These are phyloP conservation scores for Timema podura DNA, from an alignment of 2,888 invertebrate species.

Conservation along the genomic window DNA sequence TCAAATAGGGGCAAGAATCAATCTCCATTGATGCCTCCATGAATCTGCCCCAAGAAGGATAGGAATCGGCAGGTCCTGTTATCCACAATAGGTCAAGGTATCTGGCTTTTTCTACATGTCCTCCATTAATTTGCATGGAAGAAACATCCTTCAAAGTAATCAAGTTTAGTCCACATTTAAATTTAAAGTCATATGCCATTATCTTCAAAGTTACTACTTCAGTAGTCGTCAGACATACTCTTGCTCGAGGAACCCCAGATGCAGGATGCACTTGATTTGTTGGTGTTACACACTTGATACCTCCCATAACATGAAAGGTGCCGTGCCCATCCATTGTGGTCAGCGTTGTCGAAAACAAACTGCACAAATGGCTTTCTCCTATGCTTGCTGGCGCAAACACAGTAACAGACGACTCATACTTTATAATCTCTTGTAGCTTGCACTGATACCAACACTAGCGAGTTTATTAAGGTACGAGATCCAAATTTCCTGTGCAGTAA, in stretches of 20 bases:
- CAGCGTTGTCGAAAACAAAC: not conserved
- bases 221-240: no score
- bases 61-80: not conserved
- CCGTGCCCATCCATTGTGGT: not conserved
- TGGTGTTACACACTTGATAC: not conserved
- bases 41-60: not conserved
- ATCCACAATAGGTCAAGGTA: not conserved
- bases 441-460: no score
- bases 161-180: not conserved
- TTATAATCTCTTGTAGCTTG: no score
- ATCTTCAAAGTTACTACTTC: no score
- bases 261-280: not conserved
- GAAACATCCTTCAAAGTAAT: not conserved
- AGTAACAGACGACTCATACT: no score
- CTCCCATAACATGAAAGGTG: not conserved
- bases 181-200: not conserved
- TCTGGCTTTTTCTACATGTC: not conserved
- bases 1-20: not conserved
- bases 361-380: not conserved
- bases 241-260: no score
- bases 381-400: no score
- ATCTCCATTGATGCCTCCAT: not conserved
- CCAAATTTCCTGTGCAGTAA: no score
- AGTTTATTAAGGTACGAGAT: no score
- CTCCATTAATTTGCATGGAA: not conserved